Evolutionary conservation across 2,888 invertebrate species (phyloP).

Genomic region (Theodoxus fluviatilis): DNA sequence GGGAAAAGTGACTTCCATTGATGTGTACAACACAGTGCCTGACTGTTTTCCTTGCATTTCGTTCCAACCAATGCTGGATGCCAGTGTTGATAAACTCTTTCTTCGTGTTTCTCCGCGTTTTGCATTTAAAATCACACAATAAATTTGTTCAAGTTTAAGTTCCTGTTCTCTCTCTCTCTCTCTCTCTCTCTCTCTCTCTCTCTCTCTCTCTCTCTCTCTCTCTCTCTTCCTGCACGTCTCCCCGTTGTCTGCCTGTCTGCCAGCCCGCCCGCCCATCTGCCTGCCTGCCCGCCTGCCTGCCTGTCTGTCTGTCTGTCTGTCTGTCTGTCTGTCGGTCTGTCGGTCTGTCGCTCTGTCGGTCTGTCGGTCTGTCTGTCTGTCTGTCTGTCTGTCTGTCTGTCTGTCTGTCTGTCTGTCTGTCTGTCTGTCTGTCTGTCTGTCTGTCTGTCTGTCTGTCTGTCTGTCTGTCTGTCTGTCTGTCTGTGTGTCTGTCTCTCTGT

Average conservation of each 20-base stretch:
- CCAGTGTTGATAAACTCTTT: too few relatives aligned
- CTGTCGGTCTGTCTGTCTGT: neutral
- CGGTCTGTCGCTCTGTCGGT: neutral
- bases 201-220: neutral
- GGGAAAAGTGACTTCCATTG: too few relatives aligned
- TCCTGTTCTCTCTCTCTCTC: neutral
- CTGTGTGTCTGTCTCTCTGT: slow-evolving; percentile 18
- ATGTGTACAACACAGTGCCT: too few relatives aligned
- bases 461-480: slow-evolving; percentile 11
- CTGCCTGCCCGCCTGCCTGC: neutral
- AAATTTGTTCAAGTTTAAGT: too few relatives aligned
- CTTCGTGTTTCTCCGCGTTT: too few relatives aligned
- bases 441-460: neutral
- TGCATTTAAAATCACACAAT: too few relatives aligned
- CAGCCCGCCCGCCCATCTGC: neutral
- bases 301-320: neutral
- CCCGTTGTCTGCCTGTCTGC: neutral
- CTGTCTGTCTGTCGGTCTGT: neutral
- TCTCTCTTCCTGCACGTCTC: neutral
- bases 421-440: neutral
- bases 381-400: neutral
- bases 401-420: slow-evolving; percentile 6
- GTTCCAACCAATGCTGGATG: too few relatives aligned
- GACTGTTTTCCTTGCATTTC: too few relatives aligned
- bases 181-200: neutral